These are phyloP conservation scores for Ennomos erosarius DNA, from an alignment of 2,888 invertebrate genomes.

Conservation along the genomic window DNA sequence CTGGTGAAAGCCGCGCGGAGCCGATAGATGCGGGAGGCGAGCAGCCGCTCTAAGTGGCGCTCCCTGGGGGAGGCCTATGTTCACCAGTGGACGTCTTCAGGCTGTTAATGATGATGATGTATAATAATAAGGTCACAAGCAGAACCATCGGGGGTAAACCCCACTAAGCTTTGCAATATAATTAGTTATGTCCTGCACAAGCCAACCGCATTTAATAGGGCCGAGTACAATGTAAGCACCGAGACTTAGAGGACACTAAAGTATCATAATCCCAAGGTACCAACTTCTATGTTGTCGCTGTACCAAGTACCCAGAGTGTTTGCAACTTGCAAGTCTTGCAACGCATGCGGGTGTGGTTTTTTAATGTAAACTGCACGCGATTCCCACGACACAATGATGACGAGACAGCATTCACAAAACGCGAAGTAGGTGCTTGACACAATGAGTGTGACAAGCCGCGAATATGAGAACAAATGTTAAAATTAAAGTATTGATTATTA, in stretches of 20 bases:
- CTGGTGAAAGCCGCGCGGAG: too few relatives aligned
- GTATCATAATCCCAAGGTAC: background rate
- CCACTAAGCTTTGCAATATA: background rate
- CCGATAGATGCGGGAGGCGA: too few relatives aligned
- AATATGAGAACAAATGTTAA: conserved; percentile 28
- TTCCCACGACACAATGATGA: conserved; percentile 56
- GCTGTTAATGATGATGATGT: too few relatives aligned
- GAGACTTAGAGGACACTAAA: background rate
- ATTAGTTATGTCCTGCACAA: background rate
- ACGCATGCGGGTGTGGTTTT: conserved; percentile 51
- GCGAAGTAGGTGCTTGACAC: conserved; percentile 37
- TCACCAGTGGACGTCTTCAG: too few relatives aligned
- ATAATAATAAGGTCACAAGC: too few relatives aligned
- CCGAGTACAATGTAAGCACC: too few relatives aligned
- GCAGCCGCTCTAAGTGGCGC: too few relatives aligned
- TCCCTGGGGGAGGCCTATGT: too few relatives aligned
- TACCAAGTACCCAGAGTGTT: conserved; percentile 26
- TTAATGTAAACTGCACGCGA: conserved; percentile 45
- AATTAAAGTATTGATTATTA: conserved; percentile 16
- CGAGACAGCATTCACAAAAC: conserved; percentile 46
- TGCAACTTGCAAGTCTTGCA: too few relatives aligned
- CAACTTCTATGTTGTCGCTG: conserved; percentile 3
- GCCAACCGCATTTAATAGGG: too few relatives aligned
- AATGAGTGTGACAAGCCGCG: conserved; percentile 43
- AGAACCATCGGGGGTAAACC: too few relatives aligned